A percentile compares a stretch with the other conserved stretches of the same genome.
phyloP scores from a whole-genome alignment of 2,797 vertebrate species.

The Sebastes diaconus region DNA sequence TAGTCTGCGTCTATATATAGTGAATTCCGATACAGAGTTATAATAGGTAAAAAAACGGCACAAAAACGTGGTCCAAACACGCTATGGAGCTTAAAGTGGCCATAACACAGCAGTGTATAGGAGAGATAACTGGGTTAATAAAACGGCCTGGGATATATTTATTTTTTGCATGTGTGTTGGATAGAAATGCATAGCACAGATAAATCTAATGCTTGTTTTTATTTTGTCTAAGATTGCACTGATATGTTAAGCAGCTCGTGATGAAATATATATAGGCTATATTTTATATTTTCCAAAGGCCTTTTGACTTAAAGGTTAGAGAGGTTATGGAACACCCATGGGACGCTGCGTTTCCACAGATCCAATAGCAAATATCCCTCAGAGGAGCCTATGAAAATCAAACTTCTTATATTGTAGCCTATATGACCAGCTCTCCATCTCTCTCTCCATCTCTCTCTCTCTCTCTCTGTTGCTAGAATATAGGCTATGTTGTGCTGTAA shows the following conservation, averaged over 20 bases:
- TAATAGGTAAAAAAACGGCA: slow-evolving; percentile 15
- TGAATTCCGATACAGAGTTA: slow-evolving; percentile 57
- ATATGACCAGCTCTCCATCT: slow-evolving; percentile 32
- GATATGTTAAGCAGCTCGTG: slow-evolving; percentile 29
- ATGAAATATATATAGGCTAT: slow-evolving; percentile 40
- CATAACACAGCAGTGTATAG: neutral
- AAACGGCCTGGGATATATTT: slow-evolving; percentile 23
- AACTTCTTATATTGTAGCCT: slow-evolving; percentile 60
- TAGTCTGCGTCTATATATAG: slow-evolving; percentile 38
- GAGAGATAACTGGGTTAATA: slow-evolving; percentile 21
- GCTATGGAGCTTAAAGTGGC: slow-evolving; percentile 10
- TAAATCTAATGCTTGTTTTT: slow-evolving; percentile 15
- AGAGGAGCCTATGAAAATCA: slow-evolving; percentile 60
- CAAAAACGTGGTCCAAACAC: slow-evolving; percentile 16
- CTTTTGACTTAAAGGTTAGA: slow-evolving; percentile 67
- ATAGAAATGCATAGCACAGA: slow-evolving; percentile 31
- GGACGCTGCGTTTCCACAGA: slow-evolving; percentile 58
- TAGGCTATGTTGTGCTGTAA: slow-evolving; percentile 57
- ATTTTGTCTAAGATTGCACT: slow-evolving; percentile 20
- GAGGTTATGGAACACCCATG: slow-evolving; percentile 63
- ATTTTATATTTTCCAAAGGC: slow-evolving; percentile 58
- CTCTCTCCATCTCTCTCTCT: neutral
- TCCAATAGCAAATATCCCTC: slow-evolving; percentile 60
- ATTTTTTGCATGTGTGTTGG: slow-evolving; percentile 21
- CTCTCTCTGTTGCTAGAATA: slow-evolving; percentile 49